phyloP scores from a whole-genome alignment of 2,113 vertebrate species.

The Paratilapia polleni region DNA sequence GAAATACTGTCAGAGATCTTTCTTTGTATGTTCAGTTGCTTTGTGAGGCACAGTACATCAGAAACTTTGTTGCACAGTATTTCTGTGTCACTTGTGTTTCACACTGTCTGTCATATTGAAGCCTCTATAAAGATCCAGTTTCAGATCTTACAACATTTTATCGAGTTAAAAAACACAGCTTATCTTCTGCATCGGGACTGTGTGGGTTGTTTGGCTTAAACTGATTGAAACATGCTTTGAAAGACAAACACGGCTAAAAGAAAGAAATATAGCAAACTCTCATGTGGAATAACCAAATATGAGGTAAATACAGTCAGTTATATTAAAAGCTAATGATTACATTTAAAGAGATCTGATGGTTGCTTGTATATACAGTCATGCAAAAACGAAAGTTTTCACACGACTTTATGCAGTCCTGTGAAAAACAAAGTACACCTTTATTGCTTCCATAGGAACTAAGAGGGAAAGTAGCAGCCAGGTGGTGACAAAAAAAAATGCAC shows the following conservation, averaged over 20 bases:
- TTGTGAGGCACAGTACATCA: slow-evolving; percentile 3
- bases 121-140: background rate
- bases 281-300: background rate
- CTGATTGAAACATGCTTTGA: background rate
- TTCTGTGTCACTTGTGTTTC: background rate
- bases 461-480: too few species aligned
- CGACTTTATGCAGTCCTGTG: background rate
- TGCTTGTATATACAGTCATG: background rate
- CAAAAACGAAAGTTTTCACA: background rate
- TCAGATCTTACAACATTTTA: background rate
- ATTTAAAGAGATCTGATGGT: background rate
- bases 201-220: background rate
- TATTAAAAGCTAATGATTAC: background rate
- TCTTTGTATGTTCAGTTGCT: slow-evolving; percentile 23
- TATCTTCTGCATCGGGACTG: background rate
- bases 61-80: background rate
- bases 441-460: too few species aligned
- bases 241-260: background rate
- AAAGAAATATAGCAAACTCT: background rate
- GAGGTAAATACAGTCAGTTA: background rate
- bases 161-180: background rate
- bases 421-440: background rate
- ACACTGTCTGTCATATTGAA: slow-evolving; percentile 25
- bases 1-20: background rate
- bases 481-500: too few species aligned